A percentile compares a stretch with the other conserved stretches of the same genome.
Conservation (phyloP, 2,888 invertebrate species). For the Cosmia trapezina region DNA sequence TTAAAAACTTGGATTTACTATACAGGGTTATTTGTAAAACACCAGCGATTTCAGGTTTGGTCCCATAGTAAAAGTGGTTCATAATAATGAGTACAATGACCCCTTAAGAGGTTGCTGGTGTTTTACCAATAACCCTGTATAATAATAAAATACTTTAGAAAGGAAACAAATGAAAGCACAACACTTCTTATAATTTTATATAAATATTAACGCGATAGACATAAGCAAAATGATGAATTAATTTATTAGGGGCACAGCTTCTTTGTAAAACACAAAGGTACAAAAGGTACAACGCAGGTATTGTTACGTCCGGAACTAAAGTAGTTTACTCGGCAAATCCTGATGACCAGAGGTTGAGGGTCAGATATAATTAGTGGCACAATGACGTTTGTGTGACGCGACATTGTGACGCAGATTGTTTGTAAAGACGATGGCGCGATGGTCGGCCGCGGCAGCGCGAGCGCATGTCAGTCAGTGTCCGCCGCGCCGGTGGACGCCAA, state of each 20-base stretch:
- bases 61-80: too few species aligned
- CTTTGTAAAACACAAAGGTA: constrained; percentile 3
- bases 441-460: constrained; percentile 62
- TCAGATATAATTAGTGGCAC: constrained; percentile 42
- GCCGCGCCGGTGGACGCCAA: constrained; percentile 78
- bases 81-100: too few species aligned
- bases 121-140: too few species aligned
- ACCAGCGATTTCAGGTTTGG: too few species aligned
- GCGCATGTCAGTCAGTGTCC: constrained; percentile 79
- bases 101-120: too few species aligned
- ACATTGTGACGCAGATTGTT: constrained; percentile 59
- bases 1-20: background rate
- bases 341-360: constrained; percentile 33
- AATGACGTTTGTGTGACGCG: constrained; percentile 66
- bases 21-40: too few species aligned
- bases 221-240: background rate
- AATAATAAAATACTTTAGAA: background rate
- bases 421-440: constrained; percentile 59
- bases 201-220: background rate
- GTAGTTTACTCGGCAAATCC: constrained; percentile 19
- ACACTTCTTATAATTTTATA: background rate
- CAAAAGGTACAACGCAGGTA: background rate
- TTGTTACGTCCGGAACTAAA: constrained; percentile 29
- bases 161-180: background rate
- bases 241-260: background rate